Conservation (phyloP, 2,113 vertebrate species). For the Rhabdornis inornatus region DNA sequence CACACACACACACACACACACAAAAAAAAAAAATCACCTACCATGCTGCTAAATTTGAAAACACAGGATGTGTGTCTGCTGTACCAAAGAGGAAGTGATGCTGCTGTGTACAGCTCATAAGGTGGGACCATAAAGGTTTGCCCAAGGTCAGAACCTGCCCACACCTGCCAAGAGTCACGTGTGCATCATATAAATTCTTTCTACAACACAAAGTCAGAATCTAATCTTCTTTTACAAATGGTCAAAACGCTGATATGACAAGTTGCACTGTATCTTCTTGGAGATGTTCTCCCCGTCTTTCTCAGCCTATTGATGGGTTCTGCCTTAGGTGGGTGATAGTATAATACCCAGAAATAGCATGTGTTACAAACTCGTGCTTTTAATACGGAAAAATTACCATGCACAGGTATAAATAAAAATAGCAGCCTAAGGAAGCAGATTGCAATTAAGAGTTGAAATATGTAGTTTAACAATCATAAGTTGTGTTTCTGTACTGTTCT, state of each 20-base stretch:
- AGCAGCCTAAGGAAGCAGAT: background rate
- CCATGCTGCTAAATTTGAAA: background rate
- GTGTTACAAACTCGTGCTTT: background rate
- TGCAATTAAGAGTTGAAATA: background rate
- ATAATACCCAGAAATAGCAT: background rate
- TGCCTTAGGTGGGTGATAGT: background rate
- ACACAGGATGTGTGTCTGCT: background rate
- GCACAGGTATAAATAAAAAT: background rate
- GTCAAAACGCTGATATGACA: background rate
- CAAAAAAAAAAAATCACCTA: background rate
- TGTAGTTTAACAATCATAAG: background rate
- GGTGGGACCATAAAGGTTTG: background rate
- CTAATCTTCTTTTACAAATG: background rate
- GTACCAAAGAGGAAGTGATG: background rate
- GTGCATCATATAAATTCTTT: rapidly evolving
- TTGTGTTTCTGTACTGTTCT: background rate
- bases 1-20: no score
- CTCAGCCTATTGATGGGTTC: background rate
- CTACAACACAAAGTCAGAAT: background rate
- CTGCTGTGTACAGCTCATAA: background rate
- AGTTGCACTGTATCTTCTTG: background rate
- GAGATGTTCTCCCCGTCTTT: background rate
- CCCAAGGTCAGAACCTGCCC: background rate
- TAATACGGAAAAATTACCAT: background rate
- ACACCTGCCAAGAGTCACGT: background rate